Percentiles rank a stretch among this genome's conserved stretches.
phyloP scores from a whole-genome alignment of 2,113 vertebrate species.

The Noturus placidus region DNA sequence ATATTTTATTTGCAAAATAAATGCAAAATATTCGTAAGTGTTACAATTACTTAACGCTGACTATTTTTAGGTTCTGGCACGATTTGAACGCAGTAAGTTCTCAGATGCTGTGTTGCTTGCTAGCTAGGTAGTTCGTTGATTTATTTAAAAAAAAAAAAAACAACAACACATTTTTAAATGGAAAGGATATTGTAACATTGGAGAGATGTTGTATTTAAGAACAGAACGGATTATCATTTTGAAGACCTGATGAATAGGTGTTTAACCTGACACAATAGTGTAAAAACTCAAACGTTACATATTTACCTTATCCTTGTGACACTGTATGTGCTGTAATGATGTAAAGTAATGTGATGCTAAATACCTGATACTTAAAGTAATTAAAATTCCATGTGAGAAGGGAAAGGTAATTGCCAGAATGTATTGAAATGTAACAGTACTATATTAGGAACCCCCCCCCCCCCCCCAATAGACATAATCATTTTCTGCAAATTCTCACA shows the following conservation, averaged over 20 bases:
- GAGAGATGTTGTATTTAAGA: neutral
- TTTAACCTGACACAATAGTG: neutral
- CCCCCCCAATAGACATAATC: neutral
- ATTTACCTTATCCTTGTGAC: neutral
- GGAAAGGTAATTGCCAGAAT: neutral
- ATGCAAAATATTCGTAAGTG: neutral
- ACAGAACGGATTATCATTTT: neutral
- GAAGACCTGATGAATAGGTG: neutral
- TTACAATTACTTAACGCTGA: neutral
- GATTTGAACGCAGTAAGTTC: neutral
- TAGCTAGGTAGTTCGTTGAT: neutral
- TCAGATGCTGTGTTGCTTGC: neutral
- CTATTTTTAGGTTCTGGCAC: neutral
- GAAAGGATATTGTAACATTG: neutral
- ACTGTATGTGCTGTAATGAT: neutral
- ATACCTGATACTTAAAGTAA: neutral
- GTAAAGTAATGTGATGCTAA: neutral
- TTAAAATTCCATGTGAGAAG: neutral
- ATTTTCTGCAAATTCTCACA: neutral
- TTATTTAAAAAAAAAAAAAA: no score
- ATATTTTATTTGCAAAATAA: neutral
- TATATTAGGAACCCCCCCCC: neutral
- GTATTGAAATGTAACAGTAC: neutral
- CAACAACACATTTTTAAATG: no score
- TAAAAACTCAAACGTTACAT: rapidly evolving